Evolutionary conservation across 2,888 invertebrate species (phyloP).

Genomic region (Crepidodera aurea): DNA sequence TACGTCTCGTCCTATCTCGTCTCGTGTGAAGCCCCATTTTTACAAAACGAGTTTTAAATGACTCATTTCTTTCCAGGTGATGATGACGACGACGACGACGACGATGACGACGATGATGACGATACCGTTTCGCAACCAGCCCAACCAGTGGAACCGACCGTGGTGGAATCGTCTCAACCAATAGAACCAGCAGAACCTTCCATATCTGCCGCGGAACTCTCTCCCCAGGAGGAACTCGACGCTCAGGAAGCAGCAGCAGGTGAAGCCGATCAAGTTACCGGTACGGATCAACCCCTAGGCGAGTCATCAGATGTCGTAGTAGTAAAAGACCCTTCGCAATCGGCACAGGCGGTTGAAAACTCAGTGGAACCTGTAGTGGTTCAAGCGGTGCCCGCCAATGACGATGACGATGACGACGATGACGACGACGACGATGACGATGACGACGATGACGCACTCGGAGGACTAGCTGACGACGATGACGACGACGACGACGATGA

Average conservation of each 20-base stretch:
- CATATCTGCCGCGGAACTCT: conserved; percentile 55
- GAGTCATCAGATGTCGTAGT: conserved; percentile 45
- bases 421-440: conserved; percentile 69
- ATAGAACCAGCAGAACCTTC: conserved; percentile 52
- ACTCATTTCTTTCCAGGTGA: not conserved
- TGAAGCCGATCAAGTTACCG: conserved; percentile 47
- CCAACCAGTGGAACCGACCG: conserved; percentile 35
- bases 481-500: conserved; percentile 69
- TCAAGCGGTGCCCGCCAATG: conserved; percentile 58
- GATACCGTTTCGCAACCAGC: conserved; percentile 65
- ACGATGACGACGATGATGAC: conserved; percentile 59
- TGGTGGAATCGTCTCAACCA: conserved; percentile 39
- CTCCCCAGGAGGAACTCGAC: conserved; percentile 55
- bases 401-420: conserved; percentile 61
- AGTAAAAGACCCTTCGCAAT: conserved; percentile 55
- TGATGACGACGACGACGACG: conserved; percentile 58
- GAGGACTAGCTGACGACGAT: conserved; percentile 65
- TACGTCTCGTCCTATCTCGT: no score
- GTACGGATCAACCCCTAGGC: conserved; percentile 39
- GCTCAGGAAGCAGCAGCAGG: conserved; percentile 59
- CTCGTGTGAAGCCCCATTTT: no score
- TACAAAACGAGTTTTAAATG: no score
- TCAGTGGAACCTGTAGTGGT: conserved; percentile 55
- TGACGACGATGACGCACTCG: conserved; percentile 63
- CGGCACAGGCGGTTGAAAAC: conserved; percentile 49